Percentiles rank a stretch among this genome's conserved stretches.
Evolutionary conservation across 2,113 vertebrate genomes (phyloP).

Genomic region (Mellivora capensis): DNA sequence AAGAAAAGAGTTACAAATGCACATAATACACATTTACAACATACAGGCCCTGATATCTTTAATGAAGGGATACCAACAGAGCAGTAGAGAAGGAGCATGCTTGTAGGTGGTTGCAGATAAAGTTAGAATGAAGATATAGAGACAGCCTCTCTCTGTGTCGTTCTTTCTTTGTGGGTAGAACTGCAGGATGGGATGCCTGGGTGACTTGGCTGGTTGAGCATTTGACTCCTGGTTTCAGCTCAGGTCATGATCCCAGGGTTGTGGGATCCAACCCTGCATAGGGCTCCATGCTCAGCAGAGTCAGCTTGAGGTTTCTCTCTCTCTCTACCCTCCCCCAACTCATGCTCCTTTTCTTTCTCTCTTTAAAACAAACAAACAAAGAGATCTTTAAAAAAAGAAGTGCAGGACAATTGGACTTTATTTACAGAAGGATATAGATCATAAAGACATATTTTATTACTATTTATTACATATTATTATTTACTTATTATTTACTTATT

Average conservation of each 20-base stretch:
- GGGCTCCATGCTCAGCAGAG: not conserved
- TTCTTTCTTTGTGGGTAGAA: not conserved
- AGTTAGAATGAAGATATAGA: not conserved
- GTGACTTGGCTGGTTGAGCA: not conserved
- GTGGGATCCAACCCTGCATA: not conserved
- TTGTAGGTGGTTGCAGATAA: not conserved
- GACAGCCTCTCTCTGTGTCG: not conserved
- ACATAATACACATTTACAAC: not conserved
- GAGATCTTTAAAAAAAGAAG: not conserved
- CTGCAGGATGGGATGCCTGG: accelerated
- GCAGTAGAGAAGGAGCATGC: not conserved
- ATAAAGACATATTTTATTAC: not conserved
- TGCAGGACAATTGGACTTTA: not conserved
- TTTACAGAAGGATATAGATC: not conserved
- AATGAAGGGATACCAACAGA: not conserved
- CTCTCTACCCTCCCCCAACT: not conserved
- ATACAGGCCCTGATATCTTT: not conserved
- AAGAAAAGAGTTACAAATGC: not conserved
- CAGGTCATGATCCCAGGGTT: not conserved
- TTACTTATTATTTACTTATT: too few species aligned
- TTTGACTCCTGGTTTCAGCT: not conserved
- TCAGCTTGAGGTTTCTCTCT: not conserved
- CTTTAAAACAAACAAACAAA: not conserved
- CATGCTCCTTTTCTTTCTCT: not conserved
- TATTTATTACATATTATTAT: too few species aligned